These are phyloP conservation scores for Cnemophilus loriae DNA, from an alignment of 2,113 vertebrate species.

Conservation along the genomic window DNA sequence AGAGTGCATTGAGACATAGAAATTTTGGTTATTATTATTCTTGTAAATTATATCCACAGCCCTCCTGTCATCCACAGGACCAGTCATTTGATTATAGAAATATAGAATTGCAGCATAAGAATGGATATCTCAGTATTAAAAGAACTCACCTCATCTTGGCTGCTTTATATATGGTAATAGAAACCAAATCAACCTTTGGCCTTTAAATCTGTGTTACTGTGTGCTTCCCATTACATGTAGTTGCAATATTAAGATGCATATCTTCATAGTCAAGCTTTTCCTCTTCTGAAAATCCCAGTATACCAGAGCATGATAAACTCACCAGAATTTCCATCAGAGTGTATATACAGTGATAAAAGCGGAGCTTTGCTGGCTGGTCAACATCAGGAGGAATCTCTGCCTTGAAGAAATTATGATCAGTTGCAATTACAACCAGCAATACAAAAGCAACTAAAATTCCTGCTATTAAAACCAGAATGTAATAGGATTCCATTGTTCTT, in stretches of 20 bases:
- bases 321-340: neutral
- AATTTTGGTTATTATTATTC: neutral
- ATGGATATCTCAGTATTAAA: neutral
- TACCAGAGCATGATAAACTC: neutral
- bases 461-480: neutral
- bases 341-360: neutral
- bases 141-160: neutral
- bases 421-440: neutral
- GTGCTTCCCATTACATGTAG: neutral
- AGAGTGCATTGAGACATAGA: neutral
- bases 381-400: neutral
- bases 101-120: neutral
- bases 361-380: constrained; percentile 17
- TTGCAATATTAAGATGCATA: neutral
- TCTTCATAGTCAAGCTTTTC: neutral
- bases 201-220: neutral
- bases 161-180: neutral
- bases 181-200: neutral
- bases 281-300: neutral
- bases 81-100: neutral
- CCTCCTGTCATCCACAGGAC: neutral
- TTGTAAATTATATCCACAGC: neutral
- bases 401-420: neutral
- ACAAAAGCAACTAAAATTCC: neutral
- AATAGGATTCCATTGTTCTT: constrained; percentile 1